Evolutionary conservation across 2,888 invertebrate genomes (phyloP).

Genomic region (Xestia sexstrigata): DNA sequence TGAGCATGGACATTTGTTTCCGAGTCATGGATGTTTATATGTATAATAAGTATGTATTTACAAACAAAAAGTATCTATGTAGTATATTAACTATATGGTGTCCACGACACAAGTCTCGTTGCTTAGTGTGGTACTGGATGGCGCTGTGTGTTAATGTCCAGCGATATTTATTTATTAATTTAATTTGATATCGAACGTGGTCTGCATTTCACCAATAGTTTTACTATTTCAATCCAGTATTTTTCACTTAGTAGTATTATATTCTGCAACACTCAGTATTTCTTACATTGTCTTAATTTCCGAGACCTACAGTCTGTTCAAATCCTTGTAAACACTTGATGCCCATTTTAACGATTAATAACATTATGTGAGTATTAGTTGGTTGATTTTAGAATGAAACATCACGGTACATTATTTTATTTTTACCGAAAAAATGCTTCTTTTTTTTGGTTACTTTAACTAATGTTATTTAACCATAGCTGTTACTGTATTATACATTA

Average conservation of each 20-base stretch:
- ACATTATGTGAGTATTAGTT: not conserved
- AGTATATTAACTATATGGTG: no score
- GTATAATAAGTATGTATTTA: no score
- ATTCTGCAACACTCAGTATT: slow-evolving; percentile 27
- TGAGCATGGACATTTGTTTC: no score
- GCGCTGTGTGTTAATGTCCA: no score
- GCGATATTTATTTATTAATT: no score
- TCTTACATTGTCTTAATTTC: not conserved
- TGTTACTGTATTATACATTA: not conserved
- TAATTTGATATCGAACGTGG: not conserved
- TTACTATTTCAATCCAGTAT: slow-evolving; percentile 31
- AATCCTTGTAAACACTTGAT: not conserved
- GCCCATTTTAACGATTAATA: not conserved
- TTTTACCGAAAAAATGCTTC: not conserved
- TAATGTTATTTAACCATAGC: not conserved
- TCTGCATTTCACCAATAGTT: not conserved
- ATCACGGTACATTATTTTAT: not conserved
- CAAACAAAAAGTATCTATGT: no score
- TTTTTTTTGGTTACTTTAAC: not conserved
- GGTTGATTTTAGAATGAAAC: slow-evolving; percentile 9
- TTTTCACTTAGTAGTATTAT: slow-evolving; percentile 7
- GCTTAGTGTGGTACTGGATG: no score
- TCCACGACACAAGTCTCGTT: no score
- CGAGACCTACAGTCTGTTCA: not conserved
- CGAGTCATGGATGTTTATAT: no score